These are phyloP conservation scores for Halocynthia aurantium DNA, from an alignment of 23 tunicate genomes.

Conservation along the genomic window DNA sequence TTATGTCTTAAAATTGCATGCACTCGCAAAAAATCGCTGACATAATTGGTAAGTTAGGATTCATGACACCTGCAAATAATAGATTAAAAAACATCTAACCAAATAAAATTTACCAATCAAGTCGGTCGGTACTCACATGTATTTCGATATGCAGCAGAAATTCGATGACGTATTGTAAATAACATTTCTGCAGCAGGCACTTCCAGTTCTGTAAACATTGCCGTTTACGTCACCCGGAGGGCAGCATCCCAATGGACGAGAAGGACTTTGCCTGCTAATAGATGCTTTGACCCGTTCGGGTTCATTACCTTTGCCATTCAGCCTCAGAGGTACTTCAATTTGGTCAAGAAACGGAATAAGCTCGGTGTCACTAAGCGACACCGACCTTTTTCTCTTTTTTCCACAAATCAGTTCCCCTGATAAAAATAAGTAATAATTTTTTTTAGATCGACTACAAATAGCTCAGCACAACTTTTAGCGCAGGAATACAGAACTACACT, in stretches of 20 bases:
- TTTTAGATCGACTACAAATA: too few species aligned
- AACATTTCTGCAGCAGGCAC: constrained; percentile 65
- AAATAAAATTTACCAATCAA: too few species aligned
- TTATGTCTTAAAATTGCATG: too few species aligned
- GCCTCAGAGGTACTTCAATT: background rate
- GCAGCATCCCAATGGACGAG: constrained; percentile 58
- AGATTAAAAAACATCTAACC: constrained; percentile 8
- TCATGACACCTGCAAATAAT: background rate
- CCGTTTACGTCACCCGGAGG: constrained; percentile 77
- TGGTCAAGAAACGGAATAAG: too few species aligned
- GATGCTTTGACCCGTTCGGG: background rate
- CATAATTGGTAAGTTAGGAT: background rate
- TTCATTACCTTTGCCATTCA: background rate
- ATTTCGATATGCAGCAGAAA: constrained; percentile 68
- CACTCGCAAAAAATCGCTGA: too few species aligned
- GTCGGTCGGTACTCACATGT: constrained; percentile 12
- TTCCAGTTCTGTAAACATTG: constrained; percentile 34
- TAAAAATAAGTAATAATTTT: too few species aligned
- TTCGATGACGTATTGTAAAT: constrained; percentile 54
- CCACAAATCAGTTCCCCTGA: too few species aligned
- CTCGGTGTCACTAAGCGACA: too few species aligned
- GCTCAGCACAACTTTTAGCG: too few species aligned
- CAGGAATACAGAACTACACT: too few species aligned
- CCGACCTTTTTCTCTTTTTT: too few species aligned
- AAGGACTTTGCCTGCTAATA: background rate